Percentiles rank a stretch among this genome's conserved stretches.
Conservation (phyloP, 2,888 invertebrate genomes). For the Caenorhabditis japonica region DNA sequence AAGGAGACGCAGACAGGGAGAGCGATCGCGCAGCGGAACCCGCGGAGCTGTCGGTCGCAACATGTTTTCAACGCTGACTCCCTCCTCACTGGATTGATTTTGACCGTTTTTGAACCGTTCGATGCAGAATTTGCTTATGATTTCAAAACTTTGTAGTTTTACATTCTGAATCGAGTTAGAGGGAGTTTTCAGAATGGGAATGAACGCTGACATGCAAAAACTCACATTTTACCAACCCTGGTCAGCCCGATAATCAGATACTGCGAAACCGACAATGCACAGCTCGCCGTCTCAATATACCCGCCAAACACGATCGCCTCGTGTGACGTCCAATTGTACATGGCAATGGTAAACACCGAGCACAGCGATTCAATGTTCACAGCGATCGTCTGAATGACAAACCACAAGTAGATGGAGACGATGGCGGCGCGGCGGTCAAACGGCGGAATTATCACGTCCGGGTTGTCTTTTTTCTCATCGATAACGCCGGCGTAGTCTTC, state of each 20-base stretch:
- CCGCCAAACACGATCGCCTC: slow-evolving; percentile 64
- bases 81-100: background rate
- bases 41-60: no score
- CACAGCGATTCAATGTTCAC: slow-evolving; percentile 56
- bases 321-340: slow-evolving; percentile 63
- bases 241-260: slow-evolving; percentile 56
- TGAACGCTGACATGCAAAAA: background rate
- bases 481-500: slow-evolving; percentile 64
- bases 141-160: background rate
- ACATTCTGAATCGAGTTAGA: background rate
- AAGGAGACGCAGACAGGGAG: no score
- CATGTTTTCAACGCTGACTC: no score
- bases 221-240: slow-evolving; percentile 54
- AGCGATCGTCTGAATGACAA: slow-evolving; percentile 52
- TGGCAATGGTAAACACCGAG: slow-evolving; percentile 60
- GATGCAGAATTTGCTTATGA: background rate
- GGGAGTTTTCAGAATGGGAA: background rate
- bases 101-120: background rate
- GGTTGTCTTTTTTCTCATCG: slow-evolving; percentile 47
- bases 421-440: slow-evolving; percentile 51
- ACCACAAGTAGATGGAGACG: slow-evolving; percentile 58
- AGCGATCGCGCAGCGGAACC: no score
- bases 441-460: slow-evolving; percentile 53
- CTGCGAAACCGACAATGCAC: slow-evolving; percentile 46
- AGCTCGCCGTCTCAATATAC: slow-evolving; percentile 53